A percentile compares a stretch with the other conserved stretches of the same genome.
Evolutionary conservation across 2,797 vertebrate species (phyloP).

Genomic region (Pangasius djambal): DNA sequence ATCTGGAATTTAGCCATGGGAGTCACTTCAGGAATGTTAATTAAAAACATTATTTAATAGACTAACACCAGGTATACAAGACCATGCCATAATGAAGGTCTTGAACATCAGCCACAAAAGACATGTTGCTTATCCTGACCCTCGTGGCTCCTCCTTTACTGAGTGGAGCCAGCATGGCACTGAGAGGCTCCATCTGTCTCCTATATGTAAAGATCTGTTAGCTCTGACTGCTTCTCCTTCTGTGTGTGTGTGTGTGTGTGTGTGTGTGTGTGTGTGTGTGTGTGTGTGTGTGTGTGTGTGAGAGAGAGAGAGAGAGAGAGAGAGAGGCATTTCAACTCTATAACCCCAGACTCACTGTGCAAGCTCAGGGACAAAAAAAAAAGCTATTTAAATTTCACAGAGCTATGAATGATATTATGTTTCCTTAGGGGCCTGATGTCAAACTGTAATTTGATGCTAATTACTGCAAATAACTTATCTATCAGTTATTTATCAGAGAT

Average conservation of each 20-base stretch:
- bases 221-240: conserved; percentile 19
- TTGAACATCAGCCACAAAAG: conserved; percentile 32
- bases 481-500: conserved; percentile 16
- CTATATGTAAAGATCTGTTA: conserved; percentile 35
- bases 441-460: conserved; percentile 73
- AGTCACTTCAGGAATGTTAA: conserved; percentile 15
- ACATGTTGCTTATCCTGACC: conserved; percentile 37
- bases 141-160: conserved; percentile 37
- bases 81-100: neutral
- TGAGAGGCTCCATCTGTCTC: conserved; percentile 50
- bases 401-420: conserved; percentile 59
- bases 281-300: neutral
- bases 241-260: conserved; percentile 3
- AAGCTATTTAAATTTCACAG: conserved; percentile 32
- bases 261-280: neutral
- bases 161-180: conserved; percentile 49
- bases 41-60: conserved; percentile 26
- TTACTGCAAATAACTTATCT: conserved; percentile 59
- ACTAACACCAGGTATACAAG: conserved; percentile 12
- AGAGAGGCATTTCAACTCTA: conserved; percentile 28
- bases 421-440: conserved; percentile 63
- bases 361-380: conserved; percentile 38
- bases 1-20: neutral
- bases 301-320: neutral
- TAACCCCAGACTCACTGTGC: conserved; percentile 18